phyloP scores from a whole-genome alignment of 2,797 vertebrate genomes.

The Discoglossus pictus region DNA sequence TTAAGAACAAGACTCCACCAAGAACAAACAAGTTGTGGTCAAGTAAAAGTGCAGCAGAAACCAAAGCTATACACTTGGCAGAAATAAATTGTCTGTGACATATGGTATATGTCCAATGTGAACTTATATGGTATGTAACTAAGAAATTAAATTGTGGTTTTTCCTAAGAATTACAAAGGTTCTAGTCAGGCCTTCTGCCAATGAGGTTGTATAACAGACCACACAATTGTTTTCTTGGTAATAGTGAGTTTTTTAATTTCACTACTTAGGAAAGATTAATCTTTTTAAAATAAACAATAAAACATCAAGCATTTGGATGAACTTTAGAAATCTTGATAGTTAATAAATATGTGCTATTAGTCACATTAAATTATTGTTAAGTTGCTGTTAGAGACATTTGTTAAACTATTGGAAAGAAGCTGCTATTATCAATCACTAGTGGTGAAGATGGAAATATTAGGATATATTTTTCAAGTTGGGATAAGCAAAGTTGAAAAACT shows the following conservation, averaged over 20 bases:
- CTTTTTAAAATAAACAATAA: background rate
- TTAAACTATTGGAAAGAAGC: too few relatives aligned
- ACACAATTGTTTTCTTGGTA: constrained; percentile 9
- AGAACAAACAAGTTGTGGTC: background rate
- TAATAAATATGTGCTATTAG: too few relatives aligned
- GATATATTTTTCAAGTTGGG: too few relatives aligned
- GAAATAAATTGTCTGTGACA: background rate
- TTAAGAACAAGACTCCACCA: too few relatives aligned
- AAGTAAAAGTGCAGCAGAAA: constrained; percentile 8
- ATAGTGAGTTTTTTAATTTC: background rate
- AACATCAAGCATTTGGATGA: background rate
- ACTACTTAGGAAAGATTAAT: constrained; percentile 7
- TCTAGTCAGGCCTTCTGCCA: constrained; percentile 7
- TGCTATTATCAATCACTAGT: too few relatives aligned
- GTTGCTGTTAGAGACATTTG: too few relatives aligned
- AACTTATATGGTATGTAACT: too few relatives aligned
- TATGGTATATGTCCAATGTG: background rate
- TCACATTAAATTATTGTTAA: too few relatives aligned
- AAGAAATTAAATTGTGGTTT: constrained; percentile 15
- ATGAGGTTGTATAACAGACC: constrained; percentile 8
- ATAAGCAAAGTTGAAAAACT: too few relatives aligned
- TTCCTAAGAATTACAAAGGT: background rate
- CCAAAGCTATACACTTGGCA: background rate
- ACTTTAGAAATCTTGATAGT: too few relatives aligned
- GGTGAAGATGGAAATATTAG: too few relatives aligned